Base-by-base conservation (phyloP, 1,140 invertebrate genomes). In the Zophobas morio region DNA sequence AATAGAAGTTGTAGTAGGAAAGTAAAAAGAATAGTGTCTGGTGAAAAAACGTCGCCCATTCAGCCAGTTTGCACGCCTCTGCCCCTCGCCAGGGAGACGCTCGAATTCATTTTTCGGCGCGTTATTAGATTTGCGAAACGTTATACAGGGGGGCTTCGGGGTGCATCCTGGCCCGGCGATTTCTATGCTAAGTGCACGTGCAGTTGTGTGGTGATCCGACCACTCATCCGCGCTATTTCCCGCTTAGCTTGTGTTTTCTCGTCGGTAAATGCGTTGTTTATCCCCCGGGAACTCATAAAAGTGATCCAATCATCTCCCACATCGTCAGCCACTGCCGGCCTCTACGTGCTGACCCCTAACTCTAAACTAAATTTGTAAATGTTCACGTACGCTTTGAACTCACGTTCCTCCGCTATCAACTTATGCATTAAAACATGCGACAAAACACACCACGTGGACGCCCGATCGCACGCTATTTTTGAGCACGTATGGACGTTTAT, bases 251-350 rank as follows among this genome's bases (percentile, higher is more conserved):
- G 81, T 79, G 74, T 81, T 81, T 81, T 80, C 80, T 74, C 74
- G 72, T 49, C 70, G 75, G 81, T 85, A 85, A 83, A 83, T 82
- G 82, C 78, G 79, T 83, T 81, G 84, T 86, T 84, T 84, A 86
- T 88, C 86, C 86, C 87, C 70, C 37, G 84, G 84, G 86, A 84
- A 82, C 85, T 86, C 87, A 83, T 88, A 88, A 88, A 89, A 87
- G 84, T 86, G 86, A 89, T 88, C 87, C 87, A 88, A 88, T 88
- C 88, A 87, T 88, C 83, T 82, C 80, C 80, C 82, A 78, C 79
- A 81, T 82, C 79, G 81, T 81, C 77, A 79, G 76, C 57, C 78
- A 79, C 73, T 72, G 60, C 73, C 76, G 54, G 66, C 54, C 57
- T 66, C 70, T 75, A 81, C 80, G 78, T 80, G 80, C 76, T 81